Evolutionary conservation across 2,888 invertebrate genomes (phyloP).

Genomic region (Amphimallon solstitiale): DNA sequence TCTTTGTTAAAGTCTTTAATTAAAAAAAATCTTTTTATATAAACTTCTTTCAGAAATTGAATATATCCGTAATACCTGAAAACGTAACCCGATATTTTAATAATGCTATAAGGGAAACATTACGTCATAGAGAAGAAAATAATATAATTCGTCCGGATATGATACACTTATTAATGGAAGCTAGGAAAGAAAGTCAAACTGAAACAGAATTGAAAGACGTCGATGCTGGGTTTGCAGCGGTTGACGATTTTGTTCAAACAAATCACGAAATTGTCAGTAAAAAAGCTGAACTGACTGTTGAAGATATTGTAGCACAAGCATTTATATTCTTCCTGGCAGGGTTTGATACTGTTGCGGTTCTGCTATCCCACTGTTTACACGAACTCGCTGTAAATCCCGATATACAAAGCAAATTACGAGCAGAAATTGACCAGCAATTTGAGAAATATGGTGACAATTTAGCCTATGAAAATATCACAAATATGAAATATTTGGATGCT

Average conservation of each 20-base stretch:
- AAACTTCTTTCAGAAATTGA: neutral
- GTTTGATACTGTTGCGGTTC: slow-evolving; percentile 63
- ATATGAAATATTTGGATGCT: slow-evolving; percentile 55
- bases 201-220: neutral
- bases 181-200: neutral
- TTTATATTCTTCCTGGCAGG: slow-evolving; percentile 63
- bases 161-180: slow-evolving; percentile 25
- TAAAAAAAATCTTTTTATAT: too few relatives aligned
- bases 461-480: slow-evolving; percentile 64
- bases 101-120: neutral
- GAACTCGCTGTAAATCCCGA: slow-evolving; percentile 63
- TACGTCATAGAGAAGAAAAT: neutral
- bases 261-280: neutral
- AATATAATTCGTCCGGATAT: slow-evolving; percentile 28
- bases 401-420: slow-evolving; percentile 64
- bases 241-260: neutral
- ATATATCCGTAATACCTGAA: neutral
- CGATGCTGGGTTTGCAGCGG: slow-evolving; percentile 14
- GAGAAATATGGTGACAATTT: slow-evolving; percentile 61
- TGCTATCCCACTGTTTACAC: slow-evolving; percentile 59
- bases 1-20: too few relatives aligned
- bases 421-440: slow-evolving; percentile 64
- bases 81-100: slow-evolving; percentile 1
- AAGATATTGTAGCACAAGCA: slow-evolving; percentile 54
- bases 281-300: neutral